phyloP scores from a whole-genome alignment of 2,888 invertebrate genomes.

The Platycnemis pennipes region DNA sequence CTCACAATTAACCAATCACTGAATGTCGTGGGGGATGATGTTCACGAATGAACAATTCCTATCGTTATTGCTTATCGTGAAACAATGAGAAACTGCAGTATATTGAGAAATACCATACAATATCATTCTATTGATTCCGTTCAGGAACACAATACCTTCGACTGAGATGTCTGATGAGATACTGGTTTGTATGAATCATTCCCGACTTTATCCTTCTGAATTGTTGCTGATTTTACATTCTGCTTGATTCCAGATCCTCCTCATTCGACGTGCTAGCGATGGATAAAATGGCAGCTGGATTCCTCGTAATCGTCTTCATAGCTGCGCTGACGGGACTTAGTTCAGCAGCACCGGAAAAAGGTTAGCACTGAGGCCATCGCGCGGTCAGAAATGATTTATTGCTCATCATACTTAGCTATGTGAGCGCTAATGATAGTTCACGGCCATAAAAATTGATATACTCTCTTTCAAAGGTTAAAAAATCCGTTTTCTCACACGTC shows the following conservation, averaged over 20 bases:
- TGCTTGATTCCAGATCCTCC: neutral
- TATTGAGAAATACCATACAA: too few relatives aligned
- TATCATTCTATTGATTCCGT: too few relatives aligned
- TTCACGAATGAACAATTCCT: too few relatives aligned
- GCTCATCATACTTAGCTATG: neutral
- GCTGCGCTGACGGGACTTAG: neutral
- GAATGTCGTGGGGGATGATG: too few relatives aligned
- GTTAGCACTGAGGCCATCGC: neutral
- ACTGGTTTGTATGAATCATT: too few relatives aligned
- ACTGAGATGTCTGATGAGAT: too few relatives aligned
- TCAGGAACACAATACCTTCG: too few relatives aligned
- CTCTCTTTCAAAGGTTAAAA: neutral
- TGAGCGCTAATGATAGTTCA: neutral
- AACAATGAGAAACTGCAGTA: too few relatives aligned
- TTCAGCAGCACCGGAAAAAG: neutral
- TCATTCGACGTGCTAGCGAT: neutral
- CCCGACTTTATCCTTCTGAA: too few relatives aligned
- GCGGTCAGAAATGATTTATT: neutral
- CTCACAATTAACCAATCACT: too few relatives aligned
- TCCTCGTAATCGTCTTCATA: neutral
- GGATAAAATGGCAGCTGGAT: neutral
- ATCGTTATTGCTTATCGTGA: too few relatives aligned
- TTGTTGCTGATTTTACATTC: neutral
- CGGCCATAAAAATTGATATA: neutral
- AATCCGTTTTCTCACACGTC: neutral